phyloP scores from a whole-genome alignment of 2,113 vertebrate genomes.

The Phylloscopus trochilus region DNA sequence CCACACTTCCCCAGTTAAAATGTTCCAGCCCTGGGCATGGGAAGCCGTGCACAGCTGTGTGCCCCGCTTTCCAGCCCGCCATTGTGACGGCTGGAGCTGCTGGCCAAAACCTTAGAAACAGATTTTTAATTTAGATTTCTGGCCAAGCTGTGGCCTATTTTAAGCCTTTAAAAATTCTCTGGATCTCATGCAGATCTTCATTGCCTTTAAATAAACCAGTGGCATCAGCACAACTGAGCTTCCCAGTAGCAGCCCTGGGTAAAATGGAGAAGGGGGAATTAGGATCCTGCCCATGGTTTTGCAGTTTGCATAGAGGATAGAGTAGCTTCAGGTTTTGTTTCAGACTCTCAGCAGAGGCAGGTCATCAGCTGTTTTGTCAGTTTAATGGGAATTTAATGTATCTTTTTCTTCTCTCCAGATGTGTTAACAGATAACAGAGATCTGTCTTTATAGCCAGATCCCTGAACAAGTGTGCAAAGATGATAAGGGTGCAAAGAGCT shows the following conservation, averaged over 20 bases:
- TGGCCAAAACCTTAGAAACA: constrained; percentile 19
- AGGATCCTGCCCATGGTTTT: not conserved
- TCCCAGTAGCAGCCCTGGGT: fast-evolving
- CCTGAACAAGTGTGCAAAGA: not conserved
- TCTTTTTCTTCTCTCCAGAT: not conserved
- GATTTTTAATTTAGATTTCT: constrained; percentile 20
- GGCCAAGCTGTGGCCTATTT: not conserved
- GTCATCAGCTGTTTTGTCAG: not conserved
- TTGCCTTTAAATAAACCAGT: not conserved
- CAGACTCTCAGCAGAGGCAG: not conserved
- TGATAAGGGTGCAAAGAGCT: not conserved
- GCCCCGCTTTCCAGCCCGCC: not conserved
- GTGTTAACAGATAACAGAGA: not conserved
- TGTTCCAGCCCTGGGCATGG: constrained; percentile 40
- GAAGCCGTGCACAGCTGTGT: constrained; percentile 59
- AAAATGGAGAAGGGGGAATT: not conserved
- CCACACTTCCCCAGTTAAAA: constrained; percentile 58
- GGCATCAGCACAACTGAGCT: not conserved
- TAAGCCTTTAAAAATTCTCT: not conserved
- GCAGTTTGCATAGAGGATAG: not conserved
- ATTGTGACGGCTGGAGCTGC: not conserved
- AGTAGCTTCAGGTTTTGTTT: not conserved
- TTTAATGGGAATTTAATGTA: constrained; percentile 5
- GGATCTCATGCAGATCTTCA: not conserved
- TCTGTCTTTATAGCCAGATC: not conserved